Evolutionary conservation across 2,113 vertebrate genomes (phyloP).

Genomic region (Ciconia maguari): DNA sequence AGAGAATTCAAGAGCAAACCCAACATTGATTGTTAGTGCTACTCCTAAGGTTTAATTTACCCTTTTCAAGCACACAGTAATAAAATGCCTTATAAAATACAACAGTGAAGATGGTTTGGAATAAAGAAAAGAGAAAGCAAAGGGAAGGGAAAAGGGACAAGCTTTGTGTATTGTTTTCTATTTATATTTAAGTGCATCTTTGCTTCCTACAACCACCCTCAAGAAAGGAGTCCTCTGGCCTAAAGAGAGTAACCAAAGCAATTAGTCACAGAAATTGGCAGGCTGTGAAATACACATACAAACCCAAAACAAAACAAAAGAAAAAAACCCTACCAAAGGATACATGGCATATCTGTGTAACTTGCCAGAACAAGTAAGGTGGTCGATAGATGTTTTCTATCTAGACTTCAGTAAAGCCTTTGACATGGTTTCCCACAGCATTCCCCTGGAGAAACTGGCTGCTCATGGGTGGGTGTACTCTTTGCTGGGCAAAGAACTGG

Average conservation of each 20-base stretch:
- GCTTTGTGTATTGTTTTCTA: neutral
- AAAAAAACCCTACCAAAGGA: neutral
- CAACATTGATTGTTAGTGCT: neutral
- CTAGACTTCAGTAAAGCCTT: too few species aligned
- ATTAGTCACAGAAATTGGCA: neutral
- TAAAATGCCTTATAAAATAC: neutral
- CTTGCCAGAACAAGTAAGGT: neutral
- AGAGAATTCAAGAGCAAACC: neutral
- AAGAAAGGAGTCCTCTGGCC: neutral
- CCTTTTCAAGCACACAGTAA: neutral
- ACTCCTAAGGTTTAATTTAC: neutral
- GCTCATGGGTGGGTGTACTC: too few species aligned
- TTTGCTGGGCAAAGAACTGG: too few species aligned
- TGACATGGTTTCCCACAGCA: too few species aligned
- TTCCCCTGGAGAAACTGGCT: too few species aligned
- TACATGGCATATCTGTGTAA: neutral
- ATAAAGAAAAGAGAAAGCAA: neutral
- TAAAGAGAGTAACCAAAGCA: neutral
- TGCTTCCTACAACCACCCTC: neutral
- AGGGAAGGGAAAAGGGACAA: neutral
- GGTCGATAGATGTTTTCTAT: neutral
- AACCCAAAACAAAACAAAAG: neutral
- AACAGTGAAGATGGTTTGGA: neutral
- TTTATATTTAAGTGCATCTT: neutral
- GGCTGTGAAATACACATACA: neutral